Evolutionary conservation across 2,113 vertebrate species (phyloP), one percentile per base, ranked within the genome.

Genomic region (Pelodiscus sinensis): DNA sequence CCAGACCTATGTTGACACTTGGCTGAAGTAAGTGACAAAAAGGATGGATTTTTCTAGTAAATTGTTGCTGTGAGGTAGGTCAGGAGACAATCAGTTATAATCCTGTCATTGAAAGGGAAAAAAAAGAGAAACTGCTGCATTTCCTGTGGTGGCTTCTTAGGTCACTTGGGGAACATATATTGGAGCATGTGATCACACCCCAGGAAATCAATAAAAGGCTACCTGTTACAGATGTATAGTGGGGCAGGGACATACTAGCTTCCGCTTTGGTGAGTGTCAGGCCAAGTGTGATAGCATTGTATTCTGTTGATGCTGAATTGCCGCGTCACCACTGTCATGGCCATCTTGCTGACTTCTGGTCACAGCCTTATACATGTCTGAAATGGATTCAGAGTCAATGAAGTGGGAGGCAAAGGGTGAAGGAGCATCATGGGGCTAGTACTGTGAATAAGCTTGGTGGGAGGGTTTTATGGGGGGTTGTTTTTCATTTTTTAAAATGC

Each of bases 241-340:
- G 80, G n/a, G 50, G 2, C 85, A 56, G 51, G 75, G 13, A 89
- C 65, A 13, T 7, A 57, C 85, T 90, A 57, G 77, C 81, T n/a
- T 0, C 7, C 54, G 18, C 57, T 71, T n/a, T 2, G 3, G 52
- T 79, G 44, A 44, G 44, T 44, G 44, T 44, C 44, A 44, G 44
- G 44, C 44, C 44, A 44, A 44, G 44, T 44, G 44, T 44, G 44
- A 44, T 44, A 44, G 44, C 44, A 10, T 56, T 52, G 25, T 60
- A 25, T 29, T 77, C 82, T 68, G 81, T 56, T 14, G 58, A 38
- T 54, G 35, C 24, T 92, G 38, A 6, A 27, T 79, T 57, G 75
- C 65, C 27, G 38, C 11, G 62, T 79, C 65, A 10, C 29, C 0
- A 0, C 12, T 68, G 15, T 21, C 0, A 0, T 82, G 65, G 29